These are phyloP conservation scores for Parauchenoglanis ngamensis DNA, from an alignment of 2,797 vertebrate species.

Conservation along the genomic window DNA sequence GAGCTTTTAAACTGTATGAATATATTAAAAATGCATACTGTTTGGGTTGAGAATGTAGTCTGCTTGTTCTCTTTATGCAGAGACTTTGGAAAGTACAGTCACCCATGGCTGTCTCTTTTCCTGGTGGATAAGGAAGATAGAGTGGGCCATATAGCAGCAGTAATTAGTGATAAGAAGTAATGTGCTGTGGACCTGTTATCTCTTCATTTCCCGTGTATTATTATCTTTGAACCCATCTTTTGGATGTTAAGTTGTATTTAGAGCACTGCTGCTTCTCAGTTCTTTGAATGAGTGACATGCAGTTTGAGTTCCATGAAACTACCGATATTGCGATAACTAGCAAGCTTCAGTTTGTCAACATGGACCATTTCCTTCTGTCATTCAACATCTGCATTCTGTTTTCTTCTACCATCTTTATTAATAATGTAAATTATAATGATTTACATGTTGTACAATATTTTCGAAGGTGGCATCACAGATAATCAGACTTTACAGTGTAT, in stretches of 20 bases:
- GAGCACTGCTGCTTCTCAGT: neutral
- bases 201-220: slow-evolving; percentile 19
- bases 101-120: neutral
- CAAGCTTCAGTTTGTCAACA: neutral
- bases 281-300: neutral
- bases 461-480: neutral
- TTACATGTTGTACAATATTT: neutral
- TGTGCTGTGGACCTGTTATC: slow-evolving; percentile 27
- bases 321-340: neutral
- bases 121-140: slow-evolving; percentile 6
- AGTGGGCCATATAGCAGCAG: slow-evolving; percentile 13
- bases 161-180: slow-evolving; percentile 35
- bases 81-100: neutral
- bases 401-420: neutral
- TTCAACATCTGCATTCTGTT: neutral
- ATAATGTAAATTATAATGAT: neutral
- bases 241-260: neutral
- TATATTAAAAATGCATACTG: neutral
- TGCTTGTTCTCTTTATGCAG: neutral
- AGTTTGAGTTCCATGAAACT: neutral
- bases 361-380: neutral
- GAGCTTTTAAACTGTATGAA: slow-evolving; percentile 2
- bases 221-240: neutral
- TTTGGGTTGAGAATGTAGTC: neutral
- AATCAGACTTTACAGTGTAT: neutral